Evolutionary conservation across 2,113 vertebrate species (phyloP).

Genomic region (Telmatochromis brichardi): DNA sequence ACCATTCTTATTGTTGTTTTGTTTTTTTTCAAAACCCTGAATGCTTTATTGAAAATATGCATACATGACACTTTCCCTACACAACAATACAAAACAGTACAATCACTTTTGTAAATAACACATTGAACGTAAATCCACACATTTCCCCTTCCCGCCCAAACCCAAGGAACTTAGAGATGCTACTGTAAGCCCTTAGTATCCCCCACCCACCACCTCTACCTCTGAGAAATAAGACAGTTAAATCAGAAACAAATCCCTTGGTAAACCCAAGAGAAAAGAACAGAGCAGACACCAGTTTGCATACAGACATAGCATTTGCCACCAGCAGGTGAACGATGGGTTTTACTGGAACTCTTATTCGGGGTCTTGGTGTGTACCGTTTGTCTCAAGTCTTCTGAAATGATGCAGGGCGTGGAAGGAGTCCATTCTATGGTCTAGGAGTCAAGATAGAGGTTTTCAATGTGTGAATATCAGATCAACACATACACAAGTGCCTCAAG

Average conservation of each 20-base stretch:
- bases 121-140: conserved; percentile 51
- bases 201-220: conserved; percentile 35
- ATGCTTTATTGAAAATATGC: conserved; percentile 82
- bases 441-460: neutral
- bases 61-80: conserved; percentile 78
- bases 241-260: conserved; percentile 50
- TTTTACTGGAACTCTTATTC: conserved; percentile 21
- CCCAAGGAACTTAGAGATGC: conserved; percentile 57
- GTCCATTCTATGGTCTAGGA: conserved; percentile 30
- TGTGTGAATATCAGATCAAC: conserved; percentile 16
- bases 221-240: conserved; percentile 58
- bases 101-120: conserved; percentile 73
- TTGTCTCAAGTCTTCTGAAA: conserved; percentile 22
- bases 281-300: conserved; percentile 57
- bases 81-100: conserved; percentile 80
- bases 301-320: conserved; percentile 60
- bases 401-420: neutral
- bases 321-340: conserved; percentile 39
- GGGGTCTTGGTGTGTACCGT: neutral
- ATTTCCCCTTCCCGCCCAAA: conserved; percentile 16
- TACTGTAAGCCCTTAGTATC: conserved; percentile 60
- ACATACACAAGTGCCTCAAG: conserved; percentile 9
- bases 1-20: neutral
- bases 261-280: conserved; percentile 50
- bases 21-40: conserved; percentile 71